Base-by-base conservation (phyloP, 1,140 invertebrate species). In the Drosophila mojavensis region DNA sequence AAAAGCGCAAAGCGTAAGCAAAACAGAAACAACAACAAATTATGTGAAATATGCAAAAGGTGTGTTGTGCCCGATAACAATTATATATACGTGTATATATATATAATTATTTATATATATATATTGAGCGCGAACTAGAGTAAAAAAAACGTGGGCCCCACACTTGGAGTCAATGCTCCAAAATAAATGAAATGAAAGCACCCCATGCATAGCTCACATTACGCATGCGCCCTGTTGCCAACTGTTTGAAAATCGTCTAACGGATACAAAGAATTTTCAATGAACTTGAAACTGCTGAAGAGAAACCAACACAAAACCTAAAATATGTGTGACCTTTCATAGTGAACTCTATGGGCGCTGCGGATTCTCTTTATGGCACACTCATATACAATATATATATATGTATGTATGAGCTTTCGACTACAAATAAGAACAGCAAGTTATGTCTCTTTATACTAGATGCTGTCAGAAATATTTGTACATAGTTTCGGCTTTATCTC, bases 31-130 rank as follows among this genome's bases (percentile, higher is more conserved):
- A 11, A 39, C 9, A 39, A 39, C 63, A 84, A 85, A 85, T 85
- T 75, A 78, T 85, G 81, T 78, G 78, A 70, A 86, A 81, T 85
- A 85, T 85, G 81, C 81, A 85, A 85, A 85, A 85, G 73, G 82
- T 85, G 78, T 74, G 77, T 41, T 28, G 45, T 10, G 20, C 43
- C 28, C 36, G 53, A 24, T 7, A 30, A 53, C 47, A 50, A 68
- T 43, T n/a, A 45, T 45, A 45, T 45, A 45, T 45, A 45, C 1
- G 10, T 33, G 17, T 17, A 30, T 6, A 68, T 43, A 68, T 43
- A 48, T 43, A 43, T 41, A 11, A 9, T 9, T 41, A 41, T 41
- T n/a, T 43, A 43, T 33, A 33, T 9, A 68, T 47, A 47, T 17
- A 47, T 17, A 47, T 47, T 33, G n/a, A 43, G 33, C 30, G 13